A percentile compares a stretch with the other conserved stretches of the same genome.
These are phyloP conservation scores for Pseudopodoces humilis DNA, from an alignment of 2,113 vertebrate species.

Conservation along the genomic window DNA sequence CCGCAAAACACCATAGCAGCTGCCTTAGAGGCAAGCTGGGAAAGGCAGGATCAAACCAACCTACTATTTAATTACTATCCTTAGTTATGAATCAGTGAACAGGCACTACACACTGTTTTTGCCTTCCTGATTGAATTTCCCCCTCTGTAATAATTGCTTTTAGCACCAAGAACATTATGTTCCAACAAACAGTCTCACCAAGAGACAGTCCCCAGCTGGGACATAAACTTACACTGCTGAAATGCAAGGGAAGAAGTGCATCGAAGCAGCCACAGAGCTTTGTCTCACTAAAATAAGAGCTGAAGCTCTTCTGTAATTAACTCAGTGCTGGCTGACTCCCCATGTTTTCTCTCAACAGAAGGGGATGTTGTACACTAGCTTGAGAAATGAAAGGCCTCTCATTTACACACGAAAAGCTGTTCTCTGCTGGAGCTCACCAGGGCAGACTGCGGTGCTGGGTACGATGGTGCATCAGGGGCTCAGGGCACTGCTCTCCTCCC, in stretches of 20 bases:
- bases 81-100: constrained; percentile 44
- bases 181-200: background rate
- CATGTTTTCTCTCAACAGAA: constrained; percentile 40
- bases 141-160: background rate
- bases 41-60: background rate
- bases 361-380: background rate
- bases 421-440: background rate
- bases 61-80: background rate
- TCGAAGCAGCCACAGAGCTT: background rate
- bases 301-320: constrained; percentile 32
- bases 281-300: background rate
- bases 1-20: background rate
- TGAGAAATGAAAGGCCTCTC: constrained; percentile 44
- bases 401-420: constrained; percentile 36
- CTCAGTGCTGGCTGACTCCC: constrained; percentile 1
- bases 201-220: background rate
- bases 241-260: background rate
- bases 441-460: background rate
- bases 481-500: fast-evolving
- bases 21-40: background rate
- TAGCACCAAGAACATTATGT: background rate
- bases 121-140: background rate
- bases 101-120: background rate
- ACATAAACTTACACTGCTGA: background rate
- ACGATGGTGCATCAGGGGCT: fast-evolving